phyloP scores from a whole-genome alignment of 2,113 vertebrate genomes.

The Prionailurus bengalensis region DNA sequence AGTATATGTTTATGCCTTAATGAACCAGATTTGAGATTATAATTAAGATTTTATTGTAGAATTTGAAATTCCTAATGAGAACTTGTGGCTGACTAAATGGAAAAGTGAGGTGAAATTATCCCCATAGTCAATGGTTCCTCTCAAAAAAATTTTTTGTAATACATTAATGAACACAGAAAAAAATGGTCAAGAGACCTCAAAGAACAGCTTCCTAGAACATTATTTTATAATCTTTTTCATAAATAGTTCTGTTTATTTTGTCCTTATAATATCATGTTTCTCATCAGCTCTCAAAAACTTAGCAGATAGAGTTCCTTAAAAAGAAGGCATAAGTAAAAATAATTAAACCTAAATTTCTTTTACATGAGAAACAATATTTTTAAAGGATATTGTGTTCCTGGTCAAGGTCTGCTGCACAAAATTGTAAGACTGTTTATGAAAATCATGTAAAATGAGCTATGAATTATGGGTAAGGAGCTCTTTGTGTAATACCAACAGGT shows the following conservation, averaged over 20 bases:
- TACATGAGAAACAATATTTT: background rate
- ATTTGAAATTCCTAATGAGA: background rate
- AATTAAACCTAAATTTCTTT: background rate
- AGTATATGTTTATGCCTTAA: background rate
- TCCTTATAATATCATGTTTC: background rate
- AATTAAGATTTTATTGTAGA: background rate
- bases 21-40: background rate
- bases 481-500: background rate
- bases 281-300: background rate
- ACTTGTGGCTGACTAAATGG: background rate
- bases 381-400: background rate
- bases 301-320: background rate
- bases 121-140: background rate
- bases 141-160: background rate
- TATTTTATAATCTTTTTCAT: background rate
- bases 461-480: background rate
- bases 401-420: background rate
- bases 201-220: background rate
- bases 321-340: background rate
- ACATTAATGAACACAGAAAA: background rate
- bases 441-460: background rate
- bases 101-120: background rate
- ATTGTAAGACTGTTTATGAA: background rate
- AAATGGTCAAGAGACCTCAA: background rate
- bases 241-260: background rate